A percentile compares a stretch with the other conserved stretches of the same genome.
Evolutionary conservation across 2,888 invertebrate species (phyloP).

Genomic region (Entomobrya proxima): DNA sequence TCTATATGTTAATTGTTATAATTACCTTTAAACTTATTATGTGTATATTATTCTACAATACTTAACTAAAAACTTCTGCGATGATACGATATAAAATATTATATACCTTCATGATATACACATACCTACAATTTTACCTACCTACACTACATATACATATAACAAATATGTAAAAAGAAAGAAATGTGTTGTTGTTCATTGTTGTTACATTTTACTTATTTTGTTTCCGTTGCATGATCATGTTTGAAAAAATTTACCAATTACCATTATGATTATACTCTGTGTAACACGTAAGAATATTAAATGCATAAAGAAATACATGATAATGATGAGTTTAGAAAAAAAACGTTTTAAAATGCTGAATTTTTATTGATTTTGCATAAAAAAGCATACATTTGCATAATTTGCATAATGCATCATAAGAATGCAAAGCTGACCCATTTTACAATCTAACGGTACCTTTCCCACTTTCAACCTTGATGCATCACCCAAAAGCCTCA

Average conservation of each 20-base stretch:
- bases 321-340: constrained; percentile 42
- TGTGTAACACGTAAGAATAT: constrained; percentile 33
- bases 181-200: constrained; percentile 55
- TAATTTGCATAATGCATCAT: not conserved
- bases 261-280: constrained; percentile 54
- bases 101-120: no score
- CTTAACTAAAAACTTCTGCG: no score
- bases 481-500: no score
- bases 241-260: constrained; percentile 45
- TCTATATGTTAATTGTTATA: no score
- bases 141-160: not conserved
- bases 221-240: constrained; percentile 59
- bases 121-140: no score
- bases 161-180: constrained; percentile 30
- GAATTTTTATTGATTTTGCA: not conserved
- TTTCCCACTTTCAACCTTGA: no score
- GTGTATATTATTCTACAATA: constrained; percentile 29
- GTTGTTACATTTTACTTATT: constrained; percentile 40
- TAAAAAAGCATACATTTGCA: not conserved
- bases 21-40: no score
- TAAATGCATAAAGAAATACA: constrained; percentile 41
- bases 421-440: no score
- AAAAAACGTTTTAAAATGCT: not conserved
- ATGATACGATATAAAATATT: constrained; percentile 31
- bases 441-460: no score